Evolutionary conservation across 2,113 vertebrate species (phyloP), one percentile per base, ranked within the genome.

Genomic region (Thymallus thymallus): DNA sequence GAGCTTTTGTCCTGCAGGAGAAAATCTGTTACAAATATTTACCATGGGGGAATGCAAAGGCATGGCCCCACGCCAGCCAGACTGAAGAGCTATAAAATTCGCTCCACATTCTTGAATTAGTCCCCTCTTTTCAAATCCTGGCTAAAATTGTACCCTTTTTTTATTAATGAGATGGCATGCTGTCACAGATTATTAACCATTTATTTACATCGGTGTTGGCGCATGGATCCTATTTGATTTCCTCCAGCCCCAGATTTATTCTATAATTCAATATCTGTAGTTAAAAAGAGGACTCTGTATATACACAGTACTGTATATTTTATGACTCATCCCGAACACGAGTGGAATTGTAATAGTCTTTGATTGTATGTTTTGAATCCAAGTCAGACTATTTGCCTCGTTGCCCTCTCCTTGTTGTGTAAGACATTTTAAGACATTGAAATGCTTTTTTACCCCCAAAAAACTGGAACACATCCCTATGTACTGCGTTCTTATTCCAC

Each of bases 21-120:
- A 93, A 96, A 98, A 97, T 95, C 94, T 97, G 95, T 95, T 98
- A 94, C 95, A 98, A 97, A 97, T 98, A 97, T 98, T 98, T 98
- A 96, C 95, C 94, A 91, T 90, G 89, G 92, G 91, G 78, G 95
- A 92, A 95, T 89, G 93, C 94, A 91, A 93, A 91, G 93, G 89
- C 88, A 81, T 97, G 96, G 97, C 92, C 80, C 85, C 83, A 87
- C 85, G 95, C 96, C 96, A 97, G 93, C 92, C 94, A 96, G 95
- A 96, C 95, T 82, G 46, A 0, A 82, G 41, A 90, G 94, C 94
- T 94, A 94, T 95, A 97, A 97, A 97, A 97, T 94, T 95, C 94
- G 91, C 94, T 92, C 92, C 94, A 94, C 95, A 96, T 95, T 97
- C 95, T 94, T 91, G 93, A 97, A 94, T 93, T 93, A 95, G 93